These are phyloP conservation scores for Eonycteris spelaea DNA, from an alignment of 2,113 vertebrate species.

Conservation along the genomic window DNA sequence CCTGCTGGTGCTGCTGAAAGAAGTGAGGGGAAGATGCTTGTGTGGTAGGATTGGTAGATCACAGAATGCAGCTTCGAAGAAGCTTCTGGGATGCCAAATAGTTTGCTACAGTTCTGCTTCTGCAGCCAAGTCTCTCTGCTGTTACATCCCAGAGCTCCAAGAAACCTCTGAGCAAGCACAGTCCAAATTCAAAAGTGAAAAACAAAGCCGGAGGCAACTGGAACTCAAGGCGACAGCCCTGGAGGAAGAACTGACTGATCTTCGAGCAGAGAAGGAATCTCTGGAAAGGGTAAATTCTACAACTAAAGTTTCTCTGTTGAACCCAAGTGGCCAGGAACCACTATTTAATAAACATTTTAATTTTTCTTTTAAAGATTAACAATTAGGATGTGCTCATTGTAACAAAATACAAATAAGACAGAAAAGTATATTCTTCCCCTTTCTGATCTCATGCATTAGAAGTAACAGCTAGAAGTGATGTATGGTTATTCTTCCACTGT, in stretches of 20 bases:
- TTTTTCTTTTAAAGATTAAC: conserved; percentile 1
- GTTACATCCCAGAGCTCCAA: conserved; percentile 85
- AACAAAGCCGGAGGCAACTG: conserved; percentile 90
- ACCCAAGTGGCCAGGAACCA: conserved; percentile 27
- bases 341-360: neutral
- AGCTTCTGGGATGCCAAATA: neutral
- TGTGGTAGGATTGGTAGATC: neutral
- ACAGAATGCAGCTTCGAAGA: neutral
- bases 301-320: conserved; percentile 81
- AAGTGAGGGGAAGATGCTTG: neutral
- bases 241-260: conserved; percentile 92
- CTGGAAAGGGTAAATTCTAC: conserved; percentile 85
- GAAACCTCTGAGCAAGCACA: conserved; percentile 85
- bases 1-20: neutral
- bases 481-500: neutral
- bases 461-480: neutral
- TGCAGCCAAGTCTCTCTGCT: neutral
- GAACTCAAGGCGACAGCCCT: conserved; percentile 84
- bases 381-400: neutral
- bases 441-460: neutral
- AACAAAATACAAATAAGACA: neutral
- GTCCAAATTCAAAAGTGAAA: conserved; percentile 87
- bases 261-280: conserved; percentile 88
- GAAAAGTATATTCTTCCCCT: neutral
- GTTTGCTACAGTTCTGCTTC: neutral